Evolutionary conservation across 2,113 vertebrate genomes (phyloP), one percentile per base, ranked within the genome.

Genomic region (Sebastes schlegelii): DNA sequence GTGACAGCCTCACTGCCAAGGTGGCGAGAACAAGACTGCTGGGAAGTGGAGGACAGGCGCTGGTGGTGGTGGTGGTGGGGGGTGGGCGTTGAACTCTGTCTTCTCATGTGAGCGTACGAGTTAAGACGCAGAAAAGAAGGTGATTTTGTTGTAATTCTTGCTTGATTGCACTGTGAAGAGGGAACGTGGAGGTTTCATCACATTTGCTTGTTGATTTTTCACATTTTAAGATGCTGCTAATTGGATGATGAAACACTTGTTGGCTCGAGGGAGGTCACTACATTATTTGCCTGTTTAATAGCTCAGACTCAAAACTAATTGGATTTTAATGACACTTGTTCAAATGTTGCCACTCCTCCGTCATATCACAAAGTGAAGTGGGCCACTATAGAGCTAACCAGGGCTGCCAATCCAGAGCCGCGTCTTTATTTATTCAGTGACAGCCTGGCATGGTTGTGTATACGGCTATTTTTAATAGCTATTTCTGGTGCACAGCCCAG

Each of bases 1-100:
- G 89, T 93, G 92, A 92, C 90, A 92, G 90, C 84, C 76, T 0
- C 79, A 65, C 80, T 70, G 87, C 87, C 86, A 89, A 87, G 89
- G 90, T 83, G 86, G 83, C 64, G 86, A 66, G 89, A 85, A 85
- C 62, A 67, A 79, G 86, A 77, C 19, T 73, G 62, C 72, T 68
- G 51, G 88, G 81, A 68, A 71, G 76, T 14, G 61, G 65, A 57
- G 52, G 79, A 69, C 13, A 45, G 34, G 61, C 34, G 34, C 34
- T 34, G 34, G 34, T 34, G 34, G 34, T 34, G 34, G 3, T 34
- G 34, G 34, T 4, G 34, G 34, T 8, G 11, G n/a, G 13, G 3
- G 40, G 54, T 42, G 73, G 60, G n/a, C 55, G 85, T 23, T 4
- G 52, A 49, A 79, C 69, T 70, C 46, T 60, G 55, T 77, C 71